Evolutionary conservation across 2,888 invertebrate genomes (phyloP).

Genomic region (Odontomyia ornata): DNA sequence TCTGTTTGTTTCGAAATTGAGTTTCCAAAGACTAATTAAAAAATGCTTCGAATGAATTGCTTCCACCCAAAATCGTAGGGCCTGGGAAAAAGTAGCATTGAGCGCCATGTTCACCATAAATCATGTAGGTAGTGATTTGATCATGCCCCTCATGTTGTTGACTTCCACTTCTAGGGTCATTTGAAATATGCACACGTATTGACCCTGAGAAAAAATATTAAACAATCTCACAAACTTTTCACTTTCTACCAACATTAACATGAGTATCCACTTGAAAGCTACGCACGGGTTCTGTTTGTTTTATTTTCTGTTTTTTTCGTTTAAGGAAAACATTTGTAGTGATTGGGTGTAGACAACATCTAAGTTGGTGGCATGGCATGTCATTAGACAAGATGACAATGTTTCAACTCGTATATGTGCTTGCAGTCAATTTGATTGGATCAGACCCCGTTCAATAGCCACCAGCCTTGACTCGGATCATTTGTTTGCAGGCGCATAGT

Average conservation of each 20-base stretch:
- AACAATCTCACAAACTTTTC: slow-evolving; percentile 27
- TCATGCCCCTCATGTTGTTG: neutral
- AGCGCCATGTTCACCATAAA: neutral
- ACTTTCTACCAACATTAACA: slow-evolving; percentile 3
- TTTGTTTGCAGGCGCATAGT: neutral
- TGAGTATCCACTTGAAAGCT: neutral
- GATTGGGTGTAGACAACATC: neutral
- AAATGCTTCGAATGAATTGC: neutral
- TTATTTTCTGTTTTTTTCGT: too few species aligned
- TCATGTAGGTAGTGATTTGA: neutral
- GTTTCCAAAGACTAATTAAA: neutral
- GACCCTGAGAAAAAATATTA: slow-evolving; percentile 16
- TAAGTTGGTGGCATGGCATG: neutral
- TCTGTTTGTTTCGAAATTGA: neutral
- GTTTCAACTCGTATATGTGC: neutral
- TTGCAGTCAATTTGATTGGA: neutral
- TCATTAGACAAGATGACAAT: slow-evolving; percentile 6
- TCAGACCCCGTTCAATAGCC: neutral
- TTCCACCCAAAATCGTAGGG: neutral
- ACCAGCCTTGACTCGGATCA: neutral
- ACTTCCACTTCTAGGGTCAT: slow-evolving; percentile 23
- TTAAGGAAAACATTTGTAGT: neutral
- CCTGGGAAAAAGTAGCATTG: slow-evolving; percentile 1
- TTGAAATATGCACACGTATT: slow-evolving; percentile 20
- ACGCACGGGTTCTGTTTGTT: neutral